Conservation (phyloP, 1,140 invertebrate species). For the Physella acuta region DNA sequence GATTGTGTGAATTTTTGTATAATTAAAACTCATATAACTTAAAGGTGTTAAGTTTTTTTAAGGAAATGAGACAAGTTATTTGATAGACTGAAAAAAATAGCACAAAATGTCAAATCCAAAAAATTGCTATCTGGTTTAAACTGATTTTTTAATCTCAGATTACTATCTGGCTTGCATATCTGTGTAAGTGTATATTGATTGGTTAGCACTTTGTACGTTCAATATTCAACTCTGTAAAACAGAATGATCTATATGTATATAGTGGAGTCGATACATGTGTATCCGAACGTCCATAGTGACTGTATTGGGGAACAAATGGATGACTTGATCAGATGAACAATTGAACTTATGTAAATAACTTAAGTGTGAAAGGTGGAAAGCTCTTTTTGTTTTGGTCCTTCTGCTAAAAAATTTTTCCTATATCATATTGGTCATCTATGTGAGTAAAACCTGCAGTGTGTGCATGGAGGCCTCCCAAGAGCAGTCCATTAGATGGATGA, state of each 20-base stretch:
- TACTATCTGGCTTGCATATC: background rate
- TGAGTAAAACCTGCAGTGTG: no score
- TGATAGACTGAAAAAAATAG: background rate
- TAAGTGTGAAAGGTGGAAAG: background rate
- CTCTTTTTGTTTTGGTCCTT: background rate
- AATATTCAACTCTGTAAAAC: background rate
- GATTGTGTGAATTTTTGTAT: background rate
- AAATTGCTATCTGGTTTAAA: no score
- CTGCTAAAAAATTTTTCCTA: no score
- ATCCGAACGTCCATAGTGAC: background rate
- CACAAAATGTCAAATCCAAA: background rate
- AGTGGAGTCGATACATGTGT: background rate
- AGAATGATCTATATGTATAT: slow-evolving; percentile 14
- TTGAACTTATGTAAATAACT: background rate
- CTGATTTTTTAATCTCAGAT: background rate
- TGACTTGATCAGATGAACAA: no score
- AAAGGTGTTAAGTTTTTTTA: background rate
- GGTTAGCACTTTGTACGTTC: slow-evolving; percentile 9
- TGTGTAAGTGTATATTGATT: background rate
- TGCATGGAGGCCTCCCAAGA: no score
- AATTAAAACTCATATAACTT: background rate
- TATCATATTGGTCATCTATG: no score
- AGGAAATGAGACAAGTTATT: background rate
- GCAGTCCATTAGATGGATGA: no score
- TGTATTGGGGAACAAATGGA: background rate